Conservation (phyloP, 2,888 invertebrate genomes). For the Philopedon plagiatum region DNA sequence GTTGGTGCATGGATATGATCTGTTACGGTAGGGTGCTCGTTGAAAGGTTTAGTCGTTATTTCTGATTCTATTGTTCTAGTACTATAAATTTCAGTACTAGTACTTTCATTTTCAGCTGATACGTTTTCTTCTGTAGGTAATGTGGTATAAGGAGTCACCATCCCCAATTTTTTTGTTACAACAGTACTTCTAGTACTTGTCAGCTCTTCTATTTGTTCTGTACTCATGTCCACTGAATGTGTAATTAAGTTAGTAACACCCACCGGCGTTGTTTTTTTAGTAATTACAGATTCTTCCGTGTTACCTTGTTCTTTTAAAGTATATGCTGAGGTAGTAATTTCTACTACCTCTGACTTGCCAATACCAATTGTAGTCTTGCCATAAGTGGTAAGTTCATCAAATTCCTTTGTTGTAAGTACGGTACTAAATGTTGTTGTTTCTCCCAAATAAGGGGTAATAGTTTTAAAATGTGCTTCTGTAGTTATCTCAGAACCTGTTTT, state of each 20-base stretch:
- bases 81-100: neutral
- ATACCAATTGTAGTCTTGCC: slow-evolving; percentile 44
- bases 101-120: neutral
- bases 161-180: slow-evolving; percentile 17
- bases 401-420: slow-evolving; percentile 41
- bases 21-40: neutral
- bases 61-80: neutral
- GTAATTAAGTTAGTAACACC: slow-evolving; percentile 1
- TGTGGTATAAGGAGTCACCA: too few relatives aligned
- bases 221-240: slow-evolving; percentile 38
- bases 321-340: slow-evolving; percentile 38
- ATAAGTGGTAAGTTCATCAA: slow-evolving; percentile 43
- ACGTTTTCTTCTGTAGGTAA: neutral
- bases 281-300: neutral
- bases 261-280: neutral
- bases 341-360: slow-evolving; percentile 31
- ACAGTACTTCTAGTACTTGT: slow-evolving; percentile 39
- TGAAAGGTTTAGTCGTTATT: neutral
- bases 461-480: slow-evolving; percentile 18
- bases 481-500: neutral
- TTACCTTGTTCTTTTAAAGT: slow-evolving; percentile 5
- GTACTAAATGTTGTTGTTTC: slow-evolving; percentile 42
- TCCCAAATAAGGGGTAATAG: slow-evolving; percentile 18
- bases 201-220: slow-evolving; percentile 41
- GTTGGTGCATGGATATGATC: neutral